Conservation (phyloP, 92 coral and sea anemone genomes). For the Micromussa lordhowensis region DNA sequence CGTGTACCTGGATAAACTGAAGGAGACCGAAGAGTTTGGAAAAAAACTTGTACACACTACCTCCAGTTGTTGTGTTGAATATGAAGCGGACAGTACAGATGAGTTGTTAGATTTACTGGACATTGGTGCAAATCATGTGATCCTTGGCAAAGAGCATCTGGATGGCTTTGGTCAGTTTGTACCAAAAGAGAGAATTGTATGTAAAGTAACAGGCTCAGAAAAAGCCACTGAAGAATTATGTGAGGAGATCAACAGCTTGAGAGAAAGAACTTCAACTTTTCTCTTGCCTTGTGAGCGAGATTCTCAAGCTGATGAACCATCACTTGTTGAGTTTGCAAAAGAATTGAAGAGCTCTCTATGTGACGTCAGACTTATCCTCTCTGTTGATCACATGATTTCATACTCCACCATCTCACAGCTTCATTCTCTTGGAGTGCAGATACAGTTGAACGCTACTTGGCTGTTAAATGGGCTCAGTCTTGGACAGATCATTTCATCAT, state of each 20-base stretch:
- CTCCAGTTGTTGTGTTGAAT: conserved; percentile 23
- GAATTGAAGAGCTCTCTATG: conserved; percentile 24
- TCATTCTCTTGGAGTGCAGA: conserved; percentile 43
- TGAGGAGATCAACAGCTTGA: neutral
- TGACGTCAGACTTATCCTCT: conserved; percentile 18
- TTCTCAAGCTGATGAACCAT: neutral
- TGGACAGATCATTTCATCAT: conserved; percentile 48
- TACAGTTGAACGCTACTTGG: conserved; percentile 24
- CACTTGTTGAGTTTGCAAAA: conserved; percentile 2
- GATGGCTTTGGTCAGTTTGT: neutral
- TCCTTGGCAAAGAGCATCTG: conserved; percentile 21
- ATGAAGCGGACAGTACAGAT: conserved; percentile 17
- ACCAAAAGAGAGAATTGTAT: conserved; percentile 18
- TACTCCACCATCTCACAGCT: conserved; percentile 34
- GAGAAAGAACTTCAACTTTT: neutral
- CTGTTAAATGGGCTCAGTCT: conserved; percentile 38
- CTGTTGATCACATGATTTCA: neutral
- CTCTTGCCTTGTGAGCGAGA: neutral
- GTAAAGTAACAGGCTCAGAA: neutral
- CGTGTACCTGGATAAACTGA: conserved; percentile 21
- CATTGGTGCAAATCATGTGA: conserved; percentile 22
- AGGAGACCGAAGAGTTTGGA: conserved; percentile 30
- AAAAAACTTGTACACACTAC: conserved; percentile 5
- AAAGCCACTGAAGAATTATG: neutral
- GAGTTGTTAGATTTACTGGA: conserved; percentile 40